These are phyloP conservation scores for Sarcophaga peregrina DNA, from an alignment of 1,140 invertebrate genomes.

Conservation along the genomic window DNA sequence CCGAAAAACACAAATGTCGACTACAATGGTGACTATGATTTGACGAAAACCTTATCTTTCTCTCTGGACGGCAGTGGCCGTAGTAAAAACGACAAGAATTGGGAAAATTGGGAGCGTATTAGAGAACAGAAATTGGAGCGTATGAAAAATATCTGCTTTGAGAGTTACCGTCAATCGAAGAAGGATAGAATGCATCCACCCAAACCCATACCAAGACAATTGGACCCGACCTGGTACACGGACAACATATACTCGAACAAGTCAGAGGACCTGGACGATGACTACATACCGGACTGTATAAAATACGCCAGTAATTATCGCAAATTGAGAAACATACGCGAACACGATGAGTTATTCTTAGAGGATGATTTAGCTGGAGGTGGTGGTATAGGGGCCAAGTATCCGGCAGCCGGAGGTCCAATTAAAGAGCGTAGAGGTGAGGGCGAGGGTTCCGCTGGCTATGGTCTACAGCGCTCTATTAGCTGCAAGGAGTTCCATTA, in stretches of 20 bases:
- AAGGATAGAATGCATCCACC: slow-evolving; percentile 68
- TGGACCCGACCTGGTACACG: slow-evolving; percentile 64
- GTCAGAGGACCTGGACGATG: slow-evolving; percentile 64
- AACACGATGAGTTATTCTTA: slow-evolving; percentile 58
- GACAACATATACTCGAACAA: slow-evolving; percentile 69
- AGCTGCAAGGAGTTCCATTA: slow-evolving; percentile 65
- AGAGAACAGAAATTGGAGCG: slow-evolving; percentile 64
- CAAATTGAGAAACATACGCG: slow-evolving; percentile 58
- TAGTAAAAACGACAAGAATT: slow-evolving; percentile 65
- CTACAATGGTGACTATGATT: slow-evolving; percentile 55
- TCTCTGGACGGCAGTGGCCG: slow-evolving; percentile 49
- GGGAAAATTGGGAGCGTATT: slow-evolving; percentile 66
- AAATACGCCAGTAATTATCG: slow-evolving; percentile 60
- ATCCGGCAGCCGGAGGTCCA: slow-evolving; percentile 13
- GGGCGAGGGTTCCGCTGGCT: slow-evolving; percentile 59
- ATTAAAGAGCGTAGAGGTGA: slow-evolving; percentile 55
- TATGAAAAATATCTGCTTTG: slow-evolving; percentile 66
- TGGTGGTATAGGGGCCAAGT: not conserved
- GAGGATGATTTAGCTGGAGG: slow-evolving; percentile 14
- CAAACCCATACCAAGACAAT: slow-evolving; percentile 67
- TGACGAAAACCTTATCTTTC: slow-evolving; percentile 40
- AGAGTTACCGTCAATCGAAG: slow-evolving; percentile 65
- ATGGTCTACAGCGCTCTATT: slow-evolving; percentile 60
- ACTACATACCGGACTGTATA: slow-evolving; percentile 61
- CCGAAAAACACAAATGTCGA: slow-evolving; percentile 60